A percentile compares a stretch with the other conserved stretches of the same genome.
Conservation (phyloP, 2,113 vertebrate genomes). For the Paramisgurnus dabryanus region DNA sequence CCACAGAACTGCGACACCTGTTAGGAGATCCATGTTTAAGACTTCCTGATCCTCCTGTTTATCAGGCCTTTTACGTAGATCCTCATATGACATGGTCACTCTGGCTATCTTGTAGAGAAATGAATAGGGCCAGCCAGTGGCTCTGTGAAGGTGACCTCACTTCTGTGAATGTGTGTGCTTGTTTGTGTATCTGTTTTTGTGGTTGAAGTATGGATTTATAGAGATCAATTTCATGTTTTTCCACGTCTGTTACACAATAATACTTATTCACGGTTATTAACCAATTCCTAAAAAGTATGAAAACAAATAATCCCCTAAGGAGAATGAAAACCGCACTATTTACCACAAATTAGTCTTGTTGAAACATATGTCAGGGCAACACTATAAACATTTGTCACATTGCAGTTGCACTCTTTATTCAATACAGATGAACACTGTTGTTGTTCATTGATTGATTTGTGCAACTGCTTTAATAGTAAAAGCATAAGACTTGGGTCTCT, state of each 20-base stretch:
- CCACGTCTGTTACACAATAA: background rate
- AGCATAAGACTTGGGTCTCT: too few relatives aligned
- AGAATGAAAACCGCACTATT: background rate
- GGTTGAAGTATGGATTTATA: background rate
- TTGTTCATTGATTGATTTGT: background rate
- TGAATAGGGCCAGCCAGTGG: background rate
- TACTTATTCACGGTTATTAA: background rate
- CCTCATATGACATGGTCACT: background rate
- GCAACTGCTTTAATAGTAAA: too few relatives aligned
- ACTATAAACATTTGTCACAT: constrained; percentile 8
- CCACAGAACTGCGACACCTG: constrained; percentile 16
- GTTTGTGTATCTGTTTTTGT: background rate
- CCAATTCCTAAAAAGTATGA: background rate
- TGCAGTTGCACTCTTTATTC: background rate
- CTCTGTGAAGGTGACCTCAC: background rate
- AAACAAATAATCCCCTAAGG: background rate
- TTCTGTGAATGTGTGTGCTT: background rate
- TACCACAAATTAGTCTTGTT: background rate
- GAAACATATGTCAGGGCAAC: background rate
- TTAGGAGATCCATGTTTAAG: constrained; percentile 24
- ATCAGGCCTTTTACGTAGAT: background rate
- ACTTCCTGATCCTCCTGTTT: background rate
- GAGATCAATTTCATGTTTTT: background rate
- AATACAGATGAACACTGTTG: background rate
- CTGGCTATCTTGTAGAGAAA: background rate